Base-by-base conservation (phyloP, 2,113 vertebrate species). In the Notechis scutatus region DNA sequence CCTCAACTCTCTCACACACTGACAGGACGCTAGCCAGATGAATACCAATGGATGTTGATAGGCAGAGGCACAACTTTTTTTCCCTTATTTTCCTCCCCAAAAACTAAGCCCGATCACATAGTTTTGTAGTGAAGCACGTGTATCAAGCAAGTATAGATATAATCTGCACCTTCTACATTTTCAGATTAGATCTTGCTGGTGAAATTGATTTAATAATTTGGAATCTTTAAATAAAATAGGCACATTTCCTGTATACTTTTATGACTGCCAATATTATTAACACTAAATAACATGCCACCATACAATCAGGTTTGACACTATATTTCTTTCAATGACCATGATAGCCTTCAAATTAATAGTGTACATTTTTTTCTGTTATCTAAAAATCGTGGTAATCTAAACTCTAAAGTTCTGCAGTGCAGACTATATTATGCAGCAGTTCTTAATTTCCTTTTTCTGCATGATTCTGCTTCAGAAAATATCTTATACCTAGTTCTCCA, bases 131-230 rank as follows among this genome's bases (percentile, higher is more conserved):
- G 47, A 50, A 50, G 47, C 47, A 50, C 0, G 47, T 1, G 47
- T 50, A 50, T 50, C 47, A 50, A 50, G 47, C 47, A 8, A 50
- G 47, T 26, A 89, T n/a, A 87, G 5, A n/a, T 14, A 10, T 61
- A 81, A 52, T 39, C 9, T 74, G 56, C 2, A 74, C 9, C 50
- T 8, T 14, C 42, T 56, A 24, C 42, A 29, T 54, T 90, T 92
- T 85, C 92, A 92, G 12, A 89, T 92, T 88, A 89, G 59, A 89
- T 56, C 26, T 90, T 85, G 42, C 85, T 92, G 54, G 26, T 74
- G 29, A 85, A 85, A 85, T 59, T 85, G 26, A 42, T 57, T 34
- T 5, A 90, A 42, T 21, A 24, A 74, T 29, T 61, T 90, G 64
- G 54, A 85, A 29, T 21, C 29, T 92, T 92, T 87, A 64, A 87